Percentiles rank a stretch among this genome's conserved stretches.
Conservation (phyloP, 2,797 vertebrate genomes). For the Molossus molossus region DNA sequence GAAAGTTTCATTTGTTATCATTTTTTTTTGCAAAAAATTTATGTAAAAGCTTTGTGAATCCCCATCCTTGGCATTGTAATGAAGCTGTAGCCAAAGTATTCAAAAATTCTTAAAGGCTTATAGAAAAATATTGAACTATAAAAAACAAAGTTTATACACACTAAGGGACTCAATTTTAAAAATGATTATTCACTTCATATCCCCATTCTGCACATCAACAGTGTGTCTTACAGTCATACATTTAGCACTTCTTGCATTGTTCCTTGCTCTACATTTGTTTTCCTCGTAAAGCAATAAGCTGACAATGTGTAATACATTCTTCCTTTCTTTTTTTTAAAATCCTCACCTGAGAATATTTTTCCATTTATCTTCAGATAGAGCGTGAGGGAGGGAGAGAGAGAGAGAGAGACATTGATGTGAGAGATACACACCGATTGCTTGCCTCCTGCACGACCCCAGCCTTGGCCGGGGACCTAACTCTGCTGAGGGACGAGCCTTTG, state of each 20-base stretch:
- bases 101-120: constrained; percentile 44
- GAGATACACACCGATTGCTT: too few species aligned
- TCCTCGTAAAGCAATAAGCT: neutral
- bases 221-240: neutral
- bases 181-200: neutral
- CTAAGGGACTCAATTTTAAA: neutral
- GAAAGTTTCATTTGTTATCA: constrained; percentile 45
- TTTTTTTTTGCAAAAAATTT: constrained; percentile 65
- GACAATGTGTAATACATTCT: neutral
- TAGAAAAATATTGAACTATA: constrained; percentile 28
- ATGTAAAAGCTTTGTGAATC: neutral
- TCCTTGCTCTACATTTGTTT: neutral
- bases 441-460: too few species aligned
- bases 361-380: too few species aligned
- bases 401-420: too few species aligned
- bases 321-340: neutral
- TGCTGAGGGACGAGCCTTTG: too few species aligned
- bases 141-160: constrained; percentile 53
- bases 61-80: constrained; percentile 5
- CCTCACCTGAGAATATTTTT: too few species aligned
- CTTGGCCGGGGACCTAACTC: too few species aligned
- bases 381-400: too few species aligned
- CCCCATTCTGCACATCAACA: neutral
- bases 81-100: neutral
- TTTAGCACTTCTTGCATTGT: neutral